These are phyloP conservation scores for Siniperca chuatsi DNA, from an alignment of 2,113 vertebrate species.

Conservation along the genomic window DNA sequence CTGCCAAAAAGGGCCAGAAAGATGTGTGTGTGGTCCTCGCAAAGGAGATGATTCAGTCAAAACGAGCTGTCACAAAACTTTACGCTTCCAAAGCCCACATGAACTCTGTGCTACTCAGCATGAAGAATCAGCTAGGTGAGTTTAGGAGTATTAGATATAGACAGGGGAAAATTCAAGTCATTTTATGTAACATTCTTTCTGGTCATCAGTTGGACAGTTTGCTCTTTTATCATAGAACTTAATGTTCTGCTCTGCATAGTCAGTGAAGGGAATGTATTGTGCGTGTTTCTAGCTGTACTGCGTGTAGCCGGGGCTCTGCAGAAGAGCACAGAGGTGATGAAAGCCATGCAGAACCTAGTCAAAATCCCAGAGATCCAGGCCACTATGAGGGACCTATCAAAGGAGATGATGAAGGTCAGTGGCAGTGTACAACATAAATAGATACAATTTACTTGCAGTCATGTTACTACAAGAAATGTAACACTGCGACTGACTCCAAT, in stretches of 20 bases:
- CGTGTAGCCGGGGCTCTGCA: slow-evolving; percentile 93
- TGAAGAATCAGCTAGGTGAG: slow-evolving; percentile 99
- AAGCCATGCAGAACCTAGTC: slow-evolving; percentile 95
- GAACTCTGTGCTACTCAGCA: slow-evolving; percentile 97
- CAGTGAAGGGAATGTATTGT: slow-evolving; percentile 2
- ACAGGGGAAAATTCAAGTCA: background rate
- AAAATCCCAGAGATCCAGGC: slow-evolving; percentile 98
- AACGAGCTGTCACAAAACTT: slow-evolving; percentile 91
- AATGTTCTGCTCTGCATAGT: background rate
- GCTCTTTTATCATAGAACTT: background rate
- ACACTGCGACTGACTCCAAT: background rate
- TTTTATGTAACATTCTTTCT: background rate
- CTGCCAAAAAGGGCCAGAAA: slow-evolving; percentile 95
- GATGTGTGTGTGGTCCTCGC: slow-evolving; percentile 95
- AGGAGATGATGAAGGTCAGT: slow-evolving; percentile 98
- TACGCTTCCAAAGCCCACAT: slow-evolving; percentile 97
- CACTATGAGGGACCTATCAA: slow-evolving; percentile 96
- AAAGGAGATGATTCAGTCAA: slow-evolving; percentile 95
- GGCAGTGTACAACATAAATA: background rate
- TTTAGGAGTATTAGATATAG: slow-evolving; percentile 11
- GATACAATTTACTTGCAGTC: background rate
- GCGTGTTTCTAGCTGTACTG: slow-evolving; percentile 85
- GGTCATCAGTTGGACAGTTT: background rate
- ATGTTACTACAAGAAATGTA: background rate
- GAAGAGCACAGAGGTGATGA: slow-evolving; percentile 99